Evolutionary conservation across 2,797 vertebrate genomes (phyloP).

Genomic region (Glossophaga mutica): DNA sequence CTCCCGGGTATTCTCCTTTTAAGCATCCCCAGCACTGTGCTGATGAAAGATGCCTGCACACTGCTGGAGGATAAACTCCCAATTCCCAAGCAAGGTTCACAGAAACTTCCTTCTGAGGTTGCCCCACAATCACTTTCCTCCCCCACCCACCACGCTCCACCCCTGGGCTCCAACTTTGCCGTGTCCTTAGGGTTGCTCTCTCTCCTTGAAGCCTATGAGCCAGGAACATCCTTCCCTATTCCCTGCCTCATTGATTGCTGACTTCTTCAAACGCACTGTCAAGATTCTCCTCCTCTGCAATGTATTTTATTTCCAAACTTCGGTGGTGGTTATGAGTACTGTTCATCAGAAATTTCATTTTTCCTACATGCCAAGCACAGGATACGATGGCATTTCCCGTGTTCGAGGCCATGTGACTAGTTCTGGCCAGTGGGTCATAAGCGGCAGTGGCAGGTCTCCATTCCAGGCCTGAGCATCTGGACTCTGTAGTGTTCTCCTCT

Average conservation of each 20-base stretch:
- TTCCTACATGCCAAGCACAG: rapidly evolving
- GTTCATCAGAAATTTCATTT: neutral
- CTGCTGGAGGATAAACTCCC: neutral
- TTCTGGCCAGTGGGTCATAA: neutral
- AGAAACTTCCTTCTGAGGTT: neutral
- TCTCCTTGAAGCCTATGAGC: neutral
- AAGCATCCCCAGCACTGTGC: neutral
- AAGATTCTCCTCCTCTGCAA: neutral
- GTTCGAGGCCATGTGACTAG: neutral
- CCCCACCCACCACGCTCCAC: no score
- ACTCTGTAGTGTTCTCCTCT: neutral
- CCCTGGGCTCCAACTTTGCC: neutral
- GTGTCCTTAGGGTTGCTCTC: neutral
- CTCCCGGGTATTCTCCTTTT: conserved; percentile 54
- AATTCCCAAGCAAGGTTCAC: neutral
- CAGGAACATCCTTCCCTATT: neutral
- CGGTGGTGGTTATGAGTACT: neutral
- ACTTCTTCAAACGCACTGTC: neutral
- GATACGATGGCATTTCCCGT: neutral
- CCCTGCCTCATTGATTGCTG: neutral
- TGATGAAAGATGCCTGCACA: neutral
- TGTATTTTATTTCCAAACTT: neutral
- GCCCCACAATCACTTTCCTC: neutral
- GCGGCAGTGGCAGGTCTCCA: neutral
- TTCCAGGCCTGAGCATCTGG: neutral